Conservation (phyloP, 2,888 invertebrate species). For the Suillia variegata region DNA sequence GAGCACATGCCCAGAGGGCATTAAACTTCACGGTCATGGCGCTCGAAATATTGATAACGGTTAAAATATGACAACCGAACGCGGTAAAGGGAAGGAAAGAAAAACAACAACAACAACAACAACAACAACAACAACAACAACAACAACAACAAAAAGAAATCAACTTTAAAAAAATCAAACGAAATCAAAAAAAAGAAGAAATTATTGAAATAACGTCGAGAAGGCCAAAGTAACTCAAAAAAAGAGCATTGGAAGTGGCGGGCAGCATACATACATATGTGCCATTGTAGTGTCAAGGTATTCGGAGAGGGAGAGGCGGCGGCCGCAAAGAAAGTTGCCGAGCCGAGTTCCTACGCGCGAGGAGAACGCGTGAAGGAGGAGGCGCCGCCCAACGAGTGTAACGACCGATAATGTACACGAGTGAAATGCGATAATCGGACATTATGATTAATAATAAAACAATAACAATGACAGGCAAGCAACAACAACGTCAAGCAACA, state of each 20-base stretch:
- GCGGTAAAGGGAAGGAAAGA: background rate
- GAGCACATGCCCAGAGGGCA: conserved; percentile 39
- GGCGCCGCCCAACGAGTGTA: conserved; percentile 14
- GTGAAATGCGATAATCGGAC: background rate
- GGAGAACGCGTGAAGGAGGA: no score
- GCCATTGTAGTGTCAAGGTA: background rate
- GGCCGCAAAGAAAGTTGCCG: background rate
- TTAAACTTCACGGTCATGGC: conserved; percentile 55
- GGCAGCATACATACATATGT: background rate
- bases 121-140: background rate
- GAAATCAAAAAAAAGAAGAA: background rate
- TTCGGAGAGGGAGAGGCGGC: background rate
- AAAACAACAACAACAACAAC: background rate
- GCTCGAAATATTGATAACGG: conserved; percentile 31
- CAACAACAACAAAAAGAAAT: background rate
- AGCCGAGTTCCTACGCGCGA: no score
- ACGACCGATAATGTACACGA: conserved; percentile 18
- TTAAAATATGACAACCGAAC: conserved; percentile 13
- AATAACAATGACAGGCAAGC: background rate
- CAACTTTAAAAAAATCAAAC: background rate
- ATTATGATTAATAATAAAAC: background rate
- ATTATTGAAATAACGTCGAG: no score
- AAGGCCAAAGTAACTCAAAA: no score
- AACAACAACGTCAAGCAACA: conserved; percentile 4
- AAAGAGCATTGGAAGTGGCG: background rate